Base-by-base conservation (phyloP, 2,888 invertebrate species). In the Taenaris catops region DNA sequence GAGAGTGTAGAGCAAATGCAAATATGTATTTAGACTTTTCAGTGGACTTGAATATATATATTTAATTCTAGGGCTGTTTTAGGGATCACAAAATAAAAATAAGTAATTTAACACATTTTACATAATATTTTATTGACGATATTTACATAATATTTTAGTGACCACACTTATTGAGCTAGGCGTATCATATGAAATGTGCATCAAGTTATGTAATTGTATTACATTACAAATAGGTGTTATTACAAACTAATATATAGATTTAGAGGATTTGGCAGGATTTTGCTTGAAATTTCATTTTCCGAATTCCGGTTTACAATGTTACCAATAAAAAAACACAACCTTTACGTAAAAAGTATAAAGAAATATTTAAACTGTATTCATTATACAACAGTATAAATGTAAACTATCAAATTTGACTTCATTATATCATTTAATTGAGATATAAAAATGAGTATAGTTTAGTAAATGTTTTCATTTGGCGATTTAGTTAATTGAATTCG, bases 91-190 rank as follows among this genome's bases (percentile, higher is more conserved):
- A 6, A 17, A 17, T n/a, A n/a, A 4, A 14, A 14, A 14, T 14
- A 14, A 14, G 55, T 53, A 46, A 58, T 53, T 61, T 76, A 80
- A 81, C 83, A 80, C 76, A 69, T 80, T 84, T 84, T 80, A 83
- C 81, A 83, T 83, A 51, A 73, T 84, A 84, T 81, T 79, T 84
- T 80, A 84, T 74, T 73, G 79, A 80, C 66, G 76, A 80, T 86
- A 86, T 86, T 81, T 86, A 86, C 86, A 86, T 68, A 78, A 74
- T 76, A 64, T 71, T 78, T 74, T 65, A 75, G 83, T 86, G 83
- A 81, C 80, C 78, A 81, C 80, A 84, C 80, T 83, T 84, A 84
- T 76, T 80, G 80, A 83, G 80, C 83, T 86, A 86, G 72, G 72
- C 75, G 60, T 80, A 76, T 71, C 64, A 72, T 80, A 79, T 74